Base-by-base conservation (phyloP, 1,140 invertebrate species). In the Camponotus pennsylvanicus region DNA sequence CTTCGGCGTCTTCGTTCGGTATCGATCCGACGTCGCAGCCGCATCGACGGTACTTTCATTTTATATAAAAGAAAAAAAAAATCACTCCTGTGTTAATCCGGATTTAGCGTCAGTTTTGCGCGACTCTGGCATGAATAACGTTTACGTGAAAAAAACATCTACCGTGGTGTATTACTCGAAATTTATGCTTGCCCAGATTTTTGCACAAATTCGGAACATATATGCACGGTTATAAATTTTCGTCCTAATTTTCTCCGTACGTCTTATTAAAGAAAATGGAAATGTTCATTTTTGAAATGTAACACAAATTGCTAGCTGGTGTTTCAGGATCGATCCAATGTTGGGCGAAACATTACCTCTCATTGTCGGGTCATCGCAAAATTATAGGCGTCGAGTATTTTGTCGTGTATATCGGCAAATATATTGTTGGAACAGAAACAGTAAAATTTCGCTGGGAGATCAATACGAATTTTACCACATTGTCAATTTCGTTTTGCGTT, bases 401-500 rank as follows among this genome's bases (percentile, higher is more conserved):
- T 37, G 27, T 71, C 79, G 27, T 45, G 37, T 21, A 18, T 78
- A 67, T 52, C 49, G 27, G 9, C 15, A 9, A 40, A 18, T 80
- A 27, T 69, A 73, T 73, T 49, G 40, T 61, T 45, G 55, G 55
- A 49, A 83, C 15, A 18, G 79, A 73, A 83, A 73, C 49, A 27
- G 27, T 27, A 27, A 27, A 27, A 27, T 6, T 21, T 37, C 8
- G 67, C 18, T 32, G 9, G n/a, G 18, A 69, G 21, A 6, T 73
- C 79, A 57, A 83, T 73, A 83, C 34, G 64, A 13, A 21, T 63
- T 83, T 75, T 61, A 45, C 32, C 45, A 27, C 37, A 42, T 42
- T 73, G 42, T 83, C 69, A 73, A 83, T 83, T 83, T 59, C 27
- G 79, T 83, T 83, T 37, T 75, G 32, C 13, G 73, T 83, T 83